A percentile compares a stretch with the other conserved stretches of the same genome.
Evolutionary conservation across 2,888 invertebrate species (phyloP).

Genomic region (Geotrupes spiniger): DNA sequence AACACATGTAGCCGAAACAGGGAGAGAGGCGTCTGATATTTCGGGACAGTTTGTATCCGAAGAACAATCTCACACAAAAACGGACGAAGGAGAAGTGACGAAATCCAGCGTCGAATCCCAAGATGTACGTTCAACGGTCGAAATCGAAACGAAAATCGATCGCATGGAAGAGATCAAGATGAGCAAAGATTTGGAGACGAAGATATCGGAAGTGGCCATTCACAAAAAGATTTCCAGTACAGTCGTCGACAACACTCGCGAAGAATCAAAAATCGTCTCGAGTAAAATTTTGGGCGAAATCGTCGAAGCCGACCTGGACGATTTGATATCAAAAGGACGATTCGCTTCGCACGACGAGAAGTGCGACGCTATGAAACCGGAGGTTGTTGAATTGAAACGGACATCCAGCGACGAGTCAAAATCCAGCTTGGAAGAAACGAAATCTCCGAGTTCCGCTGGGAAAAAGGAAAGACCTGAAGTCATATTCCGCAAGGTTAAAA

Average conservation of each 20-base stretch:
- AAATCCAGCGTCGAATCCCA: slow-evolving; percentile 21
- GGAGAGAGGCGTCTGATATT: slow-evolving; percentile 23
- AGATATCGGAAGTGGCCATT: slow-evolving; percentile 21
- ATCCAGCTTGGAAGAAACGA: slow-evolving; percentile 49
- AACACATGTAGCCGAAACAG: slow-evolving; percentile 20
- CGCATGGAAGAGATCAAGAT: slow-evolving; percentile 35
- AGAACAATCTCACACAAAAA: slow-evolving; percentile 22
- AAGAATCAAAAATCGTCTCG: slow-evolving; percentile 33
- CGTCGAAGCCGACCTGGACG: slow-evolving; percentile 27
- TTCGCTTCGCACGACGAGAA: slow-evolving; percentile 22
- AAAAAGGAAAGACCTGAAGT: slow-evolving; percentile 38
- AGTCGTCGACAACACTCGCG: slow-evolving; percentile 26
- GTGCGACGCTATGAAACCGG: slow-evolving; percentile 18
- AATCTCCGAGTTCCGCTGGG: slow-evolving; percentile 43
- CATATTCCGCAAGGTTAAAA: slow-evolving; percentile 43
- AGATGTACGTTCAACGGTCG: slow-evolving; percentile 26
- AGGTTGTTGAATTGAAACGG: slow-evolving; percentile 38
- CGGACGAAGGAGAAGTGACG: slow-evolving; percentile 25
- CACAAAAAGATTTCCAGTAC: slow-evolving; percentile 24
- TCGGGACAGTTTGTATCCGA: slow-evolving; percentile 27
- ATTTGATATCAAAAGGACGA: slow-evolving; percentile 25
- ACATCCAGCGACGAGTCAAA: slow-evolving; percentile 52
- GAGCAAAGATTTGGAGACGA: slow-evolving; percentile 31
- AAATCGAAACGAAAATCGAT: slow-evolving; percentile 31
- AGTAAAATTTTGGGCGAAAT: slow-evolving; percentile 33